Base-by-base conservation (phyloP, 35 echinoderm and acorn worm genomes). In the Anneissia japonica region DNA sequence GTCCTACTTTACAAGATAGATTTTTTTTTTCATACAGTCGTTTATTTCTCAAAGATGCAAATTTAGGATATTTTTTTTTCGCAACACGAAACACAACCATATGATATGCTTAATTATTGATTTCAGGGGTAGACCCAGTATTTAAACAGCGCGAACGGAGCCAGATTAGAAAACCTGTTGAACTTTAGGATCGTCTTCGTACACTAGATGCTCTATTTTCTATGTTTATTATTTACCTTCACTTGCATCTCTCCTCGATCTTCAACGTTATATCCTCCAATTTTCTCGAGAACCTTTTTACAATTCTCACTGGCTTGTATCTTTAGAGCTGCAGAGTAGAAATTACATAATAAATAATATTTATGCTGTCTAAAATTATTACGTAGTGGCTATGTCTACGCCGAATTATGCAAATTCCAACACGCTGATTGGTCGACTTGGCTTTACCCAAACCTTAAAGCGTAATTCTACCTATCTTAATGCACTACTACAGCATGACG, bases 241-340 rank as follows among this genome's bases (percentile, higher is more conserved):
- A 97, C 91, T 34, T 88, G 88, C 88, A 97, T 89, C 79, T 97
- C 91, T 36, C 95, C 95, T 45, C 95, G 82, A 37, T 84, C 80
- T 34, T 9, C 36, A 34, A 93, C 35, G 34, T 74, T 92, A 51
- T 91, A 97, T 16, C 91, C 85, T n/a, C 95, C 91, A 16, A 97
- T 76, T 38, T 89, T 86, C 13, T 89, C 31, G 30, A 97, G 86
- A 39, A 93, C 81, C 31, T 84, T 91, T 6, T 83, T 86, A 82
- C 95, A 97, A 2, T 82, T 82, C 17, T 97, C 95, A 88, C 95
- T 97, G 5, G 95, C 95, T 81, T 97, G 95, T 51, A 97, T 97
- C 79, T 91, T 93, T 19, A 93, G 76, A 21, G 91, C 91, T 92
- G 83, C 41, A n/a, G n/a, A n/a, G n/a, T n/a, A n/a, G n/a, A n/a